Evolutionary conservation across 2,113 vertebrate species (phyloP), one percentile per base, ranked within the genome.

Genomic region (Calyptomena viridis): DNA sequence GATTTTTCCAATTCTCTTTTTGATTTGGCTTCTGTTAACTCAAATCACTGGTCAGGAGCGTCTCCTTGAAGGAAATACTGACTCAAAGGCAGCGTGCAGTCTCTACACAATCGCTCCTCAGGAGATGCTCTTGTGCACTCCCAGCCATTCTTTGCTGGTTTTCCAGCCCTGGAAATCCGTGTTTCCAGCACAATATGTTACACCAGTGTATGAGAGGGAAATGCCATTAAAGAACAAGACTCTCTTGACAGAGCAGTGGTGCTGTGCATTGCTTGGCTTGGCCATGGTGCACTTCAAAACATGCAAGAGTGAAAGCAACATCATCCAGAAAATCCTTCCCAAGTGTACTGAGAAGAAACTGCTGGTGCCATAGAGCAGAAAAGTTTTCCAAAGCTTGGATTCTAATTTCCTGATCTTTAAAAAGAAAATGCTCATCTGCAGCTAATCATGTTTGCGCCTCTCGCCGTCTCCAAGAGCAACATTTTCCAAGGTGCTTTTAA

Each of bases 401-500:
- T 91, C 67, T 50, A 44, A 55, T 90, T 86, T 88, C 87, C 82
- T 91, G 72, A 71, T 89, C 74, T 77, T 94, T 63, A 35, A 39
- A 52, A 87, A 73, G 39, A 69, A 90, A 49, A 40, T 59, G 50
- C 22, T 91, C 71, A 94, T 93, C 91, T 89, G 87, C 30, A 79
- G 50, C 85, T 93, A 88, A 88, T 93, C 85, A 28, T 40, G 52
- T 78, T 92, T 88, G 40, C 1, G 10, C 67, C 59, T 88, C 88
- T 67, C 2, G 0, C 58, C 24, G 17, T 56, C 88, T 95, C 95
- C 93, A 94, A 95, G 22, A 95, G 49, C 68, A 96, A 95, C 35
- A 84, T 77, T 87, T 90, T 94, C 82, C 30, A 77, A 88, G 85
- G 87, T 95, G 78, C 7, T 88, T 92, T 95, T 95, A 95, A 93